Percentiles rank a stretch among this genome's conserved stretches.
These are phyloP conservation scores for Prinia subflava DNA, from an alignment of 2,113 vertebrate genomes.

Conservation along the genomic window DNA sequence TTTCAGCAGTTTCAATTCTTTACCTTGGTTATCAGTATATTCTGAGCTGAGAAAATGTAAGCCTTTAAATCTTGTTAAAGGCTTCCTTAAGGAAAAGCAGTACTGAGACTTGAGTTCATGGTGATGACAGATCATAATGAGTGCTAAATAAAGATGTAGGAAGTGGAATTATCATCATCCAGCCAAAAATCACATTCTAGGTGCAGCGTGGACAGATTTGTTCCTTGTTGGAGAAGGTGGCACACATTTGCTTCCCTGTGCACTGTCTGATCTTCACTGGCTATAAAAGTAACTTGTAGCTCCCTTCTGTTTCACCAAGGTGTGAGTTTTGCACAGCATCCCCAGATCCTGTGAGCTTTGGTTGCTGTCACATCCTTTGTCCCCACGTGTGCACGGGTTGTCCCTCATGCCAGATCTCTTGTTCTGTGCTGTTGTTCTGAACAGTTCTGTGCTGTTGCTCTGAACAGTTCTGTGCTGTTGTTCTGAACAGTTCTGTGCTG, in stretches of 20 bases:
- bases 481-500: no score
- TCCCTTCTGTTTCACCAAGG: not conserved
- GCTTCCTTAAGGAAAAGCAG: not conserved
- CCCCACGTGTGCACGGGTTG: accelerated
- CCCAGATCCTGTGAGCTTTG: not conserved
- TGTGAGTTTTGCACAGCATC: not conserved
- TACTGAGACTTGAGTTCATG: not conserved
- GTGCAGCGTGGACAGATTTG: not conserved
- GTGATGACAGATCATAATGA: not conserved
- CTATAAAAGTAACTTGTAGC: not conserved
- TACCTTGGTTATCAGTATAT: not conserved
- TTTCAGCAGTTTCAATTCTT: not conserved
- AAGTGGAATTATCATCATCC: not conserved
- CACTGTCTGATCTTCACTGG: not conserved
- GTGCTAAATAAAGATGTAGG: not conserved
- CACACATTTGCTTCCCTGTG: not conserved
- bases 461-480: no score
- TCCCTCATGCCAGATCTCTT: not conserved
- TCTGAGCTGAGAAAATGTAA: not conserved
- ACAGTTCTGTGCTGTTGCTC: no score
- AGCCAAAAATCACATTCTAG: not conserved
- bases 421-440: not conserved
- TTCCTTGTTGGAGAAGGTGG: not conserved
- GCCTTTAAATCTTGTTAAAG: not conserved
- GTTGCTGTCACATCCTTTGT: not conserved